Percentiles rank a stretch among this genome's conserved stretches.
phyloP scores from a whole-genome alignment of 2,797 vertebrate species.

The Neomorphus geoffroyi region DNA sequence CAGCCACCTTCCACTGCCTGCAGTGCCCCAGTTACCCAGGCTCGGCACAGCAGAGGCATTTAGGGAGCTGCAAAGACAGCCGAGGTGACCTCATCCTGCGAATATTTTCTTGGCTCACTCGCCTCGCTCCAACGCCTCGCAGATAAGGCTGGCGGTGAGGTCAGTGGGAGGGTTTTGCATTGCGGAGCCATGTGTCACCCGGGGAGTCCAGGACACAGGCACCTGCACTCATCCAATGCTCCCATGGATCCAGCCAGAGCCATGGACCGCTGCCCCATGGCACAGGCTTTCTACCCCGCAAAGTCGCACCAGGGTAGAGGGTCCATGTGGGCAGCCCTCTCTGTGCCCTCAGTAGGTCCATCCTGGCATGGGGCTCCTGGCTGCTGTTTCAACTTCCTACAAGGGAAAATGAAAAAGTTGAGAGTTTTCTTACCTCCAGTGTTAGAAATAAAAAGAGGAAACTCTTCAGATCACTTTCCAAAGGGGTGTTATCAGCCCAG shows the following conservation, averaged over 20 bases:
- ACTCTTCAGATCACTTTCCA: constrained; percentile 19
- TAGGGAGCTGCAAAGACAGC: neutral
- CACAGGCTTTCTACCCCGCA: neutral
- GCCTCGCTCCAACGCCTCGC: neutral
- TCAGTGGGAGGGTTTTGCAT: constrained; percentile 52
- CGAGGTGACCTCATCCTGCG: constrained; percentile 34
- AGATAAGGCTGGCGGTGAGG: constrained; percentile 36
- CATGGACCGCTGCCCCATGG: accelerated
- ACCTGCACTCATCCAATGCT: neutral
- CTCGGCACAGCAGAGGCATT: neutral
- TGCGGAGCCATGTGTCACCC: constrained; percentile 18
- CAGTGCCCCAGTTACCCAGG: neutral
- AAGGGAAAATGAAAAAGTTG: accelerated
- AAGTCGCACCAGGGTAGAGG: neutral
- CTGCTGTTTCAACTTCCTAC: neutral
- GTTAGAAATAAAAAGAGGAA: neutral
- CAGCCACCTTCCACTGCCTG: neutral
- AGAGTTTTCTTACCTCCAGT: neutral
- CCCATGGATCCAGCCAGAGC: neutral
- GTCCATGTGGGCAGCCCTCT: accelerated
- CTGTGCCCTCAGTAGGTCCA: accelerated
- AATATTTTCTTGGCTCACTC: constrained; percentile 53
- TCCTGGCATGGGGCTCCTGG: accelerated
- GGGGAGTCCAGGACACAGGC: neutral
- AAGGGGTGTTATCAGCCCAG: neutral